Evolutionary conservation across 2,797 vertebrate genomes (phyloP).

Genomic region (Eutrigla gurnardus): DNA sequence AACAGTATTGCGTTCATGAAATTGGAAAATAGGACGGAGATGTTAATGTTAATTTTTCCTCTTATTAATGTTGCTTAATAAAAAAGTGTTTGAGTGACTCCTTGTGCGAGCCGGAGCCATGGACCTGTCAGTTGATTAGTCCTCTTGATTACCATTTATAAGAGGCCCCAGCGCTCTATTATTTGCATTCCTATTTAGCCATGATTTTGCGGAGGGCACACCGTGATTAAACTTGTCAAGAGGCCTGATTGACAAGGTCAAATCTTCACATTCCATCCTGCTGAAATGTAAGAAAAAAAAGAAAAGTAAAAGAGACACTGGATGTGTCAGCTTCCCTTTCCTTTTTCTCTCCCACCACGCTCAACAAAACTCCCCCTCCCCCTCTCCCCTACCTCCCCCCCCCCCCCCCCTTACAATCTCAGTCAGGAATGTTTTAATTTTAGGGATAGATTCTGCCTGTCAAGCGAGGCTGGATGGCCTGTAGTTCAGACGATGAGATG

Average conservation of each 20-base stretch:
- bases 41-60: constrained; percentile 28
- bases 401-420: constrained; percentile 85
- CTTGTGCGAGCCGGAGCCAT: constrained; percentile 90
- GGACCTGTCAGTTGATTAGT: constrained; percentile 99
- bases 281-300: constrained; percentile 88
- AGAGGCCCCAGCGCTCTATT: constrained; percentile 96
- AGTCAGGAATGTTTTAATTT: constrained; percentile 99
- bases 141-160: constrained; percentile 99
- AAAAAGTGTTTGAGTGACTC: constrained; percentile 87
- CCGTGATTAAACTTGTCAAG: constrained; percentile 99
- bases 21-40: constrained; percentile 31
- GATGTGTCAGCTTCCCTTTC: constrained; percentile 92
- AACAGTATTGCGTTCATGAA: neutral
- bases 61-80: constrained; percentile 17
- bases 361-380: constrained; percentile 64
- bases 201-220: constrained; percentile 96
- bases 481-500: constrained; percentile 94
- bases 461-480: constrained; percentile 91
- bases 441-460: constrained; percentile 98
- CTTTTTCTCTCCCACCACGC: constrained; percentile 74
- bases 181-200: constrained; percentile 99
- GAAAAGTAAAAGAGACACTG: constrained; percentile 76
- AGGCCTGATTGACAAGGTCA: constrained; percentile 99
- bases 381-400: constrained; percentile 3
- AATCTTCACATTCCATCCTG: constrained; percentile 97